phyloP scores from a whole-genome alignment of 2,888 invertebrate genomes.

The Pristionchus arcanus region DNA sequence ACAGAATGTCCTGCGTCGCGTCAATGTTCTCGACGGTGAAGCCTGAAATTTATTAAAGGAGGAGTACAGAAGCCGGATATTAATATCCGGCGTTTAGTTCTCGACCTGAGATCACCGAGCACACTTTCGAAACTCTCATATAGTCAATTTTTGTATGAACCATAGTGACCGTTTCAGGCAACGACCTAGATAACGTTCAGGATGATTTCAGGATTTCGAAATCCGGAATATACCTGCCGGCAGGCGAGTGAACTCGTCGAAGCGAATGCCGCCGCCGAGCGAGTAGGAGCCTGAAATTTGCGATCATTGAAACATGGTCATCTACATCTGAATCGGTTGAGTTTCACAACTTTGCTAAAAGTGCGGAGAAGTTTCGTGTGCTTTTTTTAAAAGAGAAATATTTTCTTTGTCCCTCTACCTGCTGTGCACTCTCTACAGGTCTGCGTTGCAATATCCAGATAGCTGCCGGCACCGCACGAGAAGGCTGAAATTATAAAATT shows the following conservation, averaged over 20 bases:
- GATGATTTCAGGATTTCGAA: slow-evolving; percentile 60
- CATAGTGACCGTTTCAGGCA: no score
- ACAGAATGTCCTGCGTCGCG: slow-evolving; percentile 57
- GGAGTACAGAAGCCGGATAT: no score
- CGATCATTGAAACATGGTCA: no score
- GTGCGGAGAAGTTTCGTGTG: no score
- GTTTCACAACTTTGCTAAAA: no score
- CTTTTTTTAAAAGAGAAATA: no score
- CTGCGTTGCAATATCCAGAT: slow-evolving; percentile 82
- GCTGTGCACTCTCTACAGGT: slow-evolving; percentile 82
- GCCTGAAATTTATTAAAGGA: neutral
- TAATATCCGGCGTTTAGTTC: neutral
- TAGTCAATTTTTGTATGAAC: neutral
- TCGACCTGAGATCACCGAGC: no score
- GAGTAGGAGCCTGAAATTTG: slow-evolving; percentile 81
- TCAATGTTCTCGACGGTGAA: slow-evolving; percentile 68
- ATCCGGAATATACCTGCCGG: slow-evolving; percentile 81
- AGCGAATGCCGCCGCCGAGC: slow-evolving; percentile 83
- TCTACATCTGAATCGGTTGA: no score
- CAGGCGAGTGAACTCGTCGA: slow-evolving; percentile 82
- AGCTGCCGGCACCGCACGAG: slow-evolving; percentile 83
- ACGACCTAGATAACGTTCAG: neutral
- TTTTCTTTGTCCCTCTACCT: slow-evolving; percentile 59
- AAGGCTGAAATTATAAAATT: slow-evolving; percentile 78
- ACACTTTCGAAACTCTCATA: neutral